Evolutionary conservation across 1,140 invertebrate species (phyloP), one percentile per base, ranked within the genome.

Genomic region (Paracyclopina nana): DNA sequence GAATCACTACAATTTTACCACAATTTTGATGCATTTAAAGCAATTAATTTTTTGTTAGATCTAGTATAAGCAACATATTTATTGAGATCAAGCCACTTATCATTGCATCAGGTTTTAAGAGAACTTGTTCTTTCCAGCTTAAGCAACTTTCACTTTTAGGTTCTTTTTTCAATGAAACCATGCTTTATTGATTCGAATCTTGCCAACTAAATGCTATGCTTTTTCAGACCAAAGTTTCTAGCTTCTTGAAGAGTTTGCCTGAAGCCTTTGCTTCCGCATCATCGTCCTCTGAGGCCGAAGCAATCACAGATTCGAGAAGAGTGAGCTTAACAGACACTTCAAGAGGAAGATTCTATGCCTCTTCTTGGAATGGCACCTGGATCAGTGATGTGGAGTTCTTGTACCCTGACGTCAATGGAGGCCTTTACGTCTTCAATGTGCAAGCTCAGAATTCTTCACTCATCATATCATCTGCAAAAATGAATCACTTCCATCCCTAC

Each of bases 311-410:
- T 38, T 20, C 34, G 34, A 38, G 8, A 38, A 38, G n/a, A n/a
- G 34, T 8, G 34, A 16, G 5, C 14, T 16, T 5, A 16, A 4
- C 34, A n/a, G 20, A 8, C n/a, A 38, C 20, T 38, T 38, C 34
- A 38, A n/a, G n/a, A n/a, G n/a, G n/a, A n/a, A n/a, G n/a, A n/a
- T 38, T 3, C 34, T 16, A 38, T 16, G 34, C 34, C 34, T n/a
- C 5, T 38, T 38, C 20, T n/a, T 38, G 34, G n/a, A 52, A 52
- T 44, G 50, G 38, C 38, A 22, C 50, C 26, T 52, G 50, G 50
- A 52, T 52, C 40, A 46, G 31, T 46, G 50, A 52, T 43, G 18
- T 16, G 18, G 50, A 52, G 14, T 42, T 52, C 31, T 12, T 27
- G 18, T 52, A 24, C 20, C 11, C 25, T 11, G 41, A 52, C 27